Base-by-base conservation (phyloP, 2,113 vertebrate genomes). In the Chamaea fasciata region DNA sequence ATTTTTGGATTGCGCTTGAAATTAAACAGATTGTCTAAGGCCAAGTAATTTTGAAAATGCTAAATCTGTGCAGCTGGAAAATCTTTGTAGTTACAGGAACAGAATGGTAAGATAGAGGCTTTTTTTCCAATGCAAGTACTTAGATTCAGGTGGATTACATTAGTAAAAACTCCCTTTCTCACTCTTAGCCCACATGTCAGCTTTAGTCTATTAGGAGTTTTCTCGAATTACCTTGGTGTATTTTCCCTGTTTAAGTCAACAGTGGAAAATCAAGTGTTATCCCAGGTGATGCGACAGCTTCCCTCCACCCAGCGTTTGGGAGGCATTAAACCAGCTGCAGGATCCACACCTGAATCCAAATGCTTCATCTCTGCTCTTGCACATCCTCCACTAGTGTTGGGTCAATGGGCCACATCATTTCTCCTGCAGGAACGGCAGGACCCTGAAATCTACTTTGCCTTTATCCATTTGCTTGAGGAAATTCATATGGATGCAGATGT, bases 51-150 rank as follows among this genome's bases (percentile, higher is more conserved):
- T 69, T 92, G 41, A 90, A 83, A 95, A 92, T 90, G 74, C 24
- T 35, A 82, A 82, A 74, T 71, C 76, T 82, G 39, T 73, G 73
- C 92, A 94, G 76, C 91, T 94, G 91, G 87, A 91, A 97, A 56
- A 59, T 82, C 87, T 64, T 85, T 91, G 55, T 83, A 74, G 81
- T n/a, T 91, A 19, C 35, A 65, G 12, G 41, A 85, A 67, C 33
- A 70, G 55, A 53, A 64, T 28, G 60, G 57, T 27, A 49, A 52
- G 44, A 47, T 12, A 20, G 19, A 70, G 33, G 27, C 7, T 41
- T 77, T 84, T 64, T 52, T 88, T 59, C 4, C 2, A 0, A 37
- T 70, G 76, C 55, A 81, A 83, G 79, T 97, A 67, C 74, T n/a
- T 84, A 3, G 18, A 65, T 87, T 95, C 84, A 83, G 70, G 83